These are phyloP conservation scores for Petrocephalus zakoni DNA, from an alignment of 2,113 vertebrate genomes.

Conservation along the genomic window DNA sequence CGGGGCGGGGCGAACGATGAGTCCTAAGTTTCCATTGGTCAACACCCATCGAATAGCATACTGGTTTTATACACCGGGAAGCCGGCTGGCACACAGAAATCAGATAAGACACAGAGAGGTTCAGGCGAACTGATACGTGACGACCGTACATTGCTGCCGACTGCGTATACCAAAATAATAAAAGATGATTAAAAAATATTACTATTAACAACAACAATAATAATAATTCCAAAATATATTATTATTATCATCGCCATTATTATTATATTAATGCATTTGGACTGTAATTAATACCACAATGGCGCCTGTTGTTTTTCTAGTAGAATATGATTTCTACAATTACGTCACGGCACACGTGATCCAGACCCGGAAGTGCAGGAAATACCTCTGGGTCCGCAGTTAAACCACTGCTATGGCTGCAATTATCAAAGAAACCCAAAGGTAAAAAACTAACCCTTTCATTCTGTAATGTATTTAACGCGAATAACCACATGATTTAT, in stretches of 20 bases:
- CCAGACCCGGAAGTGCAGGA: conserved; percentile 17
- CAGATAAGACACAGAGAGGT: background rate
- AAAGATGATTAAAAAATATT: background rate
- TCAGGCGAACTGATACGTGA: background rate
- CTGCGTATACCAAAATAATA: background rate
- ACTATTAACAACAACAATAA: background rate
- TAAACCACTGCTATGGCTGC: conserved; percentile 50
- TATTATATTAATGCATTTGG: background rate
- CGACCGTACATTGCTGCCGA: background rate
- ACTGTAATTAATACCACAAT: background rate
- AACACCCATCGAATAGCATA: background rate
- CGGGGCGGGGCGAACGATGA: background rate
- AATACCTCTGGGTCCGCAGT: background rate
- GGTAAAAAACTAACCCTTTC: conserved; percentile 40
- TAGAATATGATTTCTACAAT: background rate
- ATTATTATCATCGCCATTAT: too few relatives aligned
- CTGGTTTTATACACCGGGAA: background rate
- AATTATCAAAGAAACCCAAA: conserved; percentile 63
- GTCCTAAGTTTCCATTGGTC: background rate
- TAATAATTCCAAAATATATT: background rate
- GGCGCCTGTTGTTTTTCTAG: background rate
- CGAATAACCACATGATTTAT: background rate
- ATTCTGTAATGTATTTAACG: background rate
- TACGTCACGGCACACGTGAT: conserved; percentile 12
- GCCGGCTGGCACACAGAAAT: background rate